Percentiles rank a stretch among this genome's conserved stretches.
phyloP scores from a whole-genome alignment of 2,113 vertebrate genomes.

The Mobula hypostoma region DNA sequence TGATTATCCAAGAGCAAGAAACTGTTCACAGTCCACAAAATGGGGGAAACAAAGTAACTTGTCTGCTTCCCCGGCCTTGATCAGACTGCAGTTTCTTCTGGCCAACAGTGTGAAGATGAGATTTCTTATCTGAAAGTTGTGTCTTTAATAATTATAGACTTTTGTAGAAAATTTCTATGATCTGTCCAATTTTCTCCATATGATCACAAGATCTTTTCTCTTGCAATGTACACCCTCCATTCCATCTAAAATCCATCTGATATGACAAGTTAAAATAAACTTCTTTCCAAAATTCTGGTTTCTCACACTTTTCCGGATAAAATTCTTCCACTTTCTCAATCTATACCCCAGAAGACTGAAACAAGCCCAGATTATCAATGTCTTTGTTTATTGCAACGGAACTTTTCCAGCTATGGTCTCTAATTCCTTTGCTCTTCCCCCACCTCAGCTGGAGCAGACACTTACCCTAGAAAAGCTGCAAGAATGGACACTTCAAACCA shows the following conservation, averaged over 20 bases:
- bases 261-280: not conserved
- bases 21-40: too few relatives aligned
- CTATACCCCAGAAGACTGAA: not conserved
- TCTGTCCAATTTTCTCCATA: too few relatives aligned
- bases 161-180: too few relatives aligned
- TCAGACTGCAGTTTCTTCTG: too few relatives aligned
- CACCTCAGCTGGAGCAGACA: conserved; percentile 68
- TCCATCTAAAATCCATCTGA: not conserved
- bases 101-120: too few relatives aligned
- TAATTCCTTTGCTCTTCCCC: not conserved
- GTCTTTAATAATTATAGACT: too few relatives aligned
- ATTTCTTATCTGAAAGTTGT: too few relatives aligned
- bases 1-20: too few relatives aligned
- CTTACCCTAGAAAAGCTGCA: conserved; percentile 67
- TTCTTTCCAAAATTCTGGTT: too few relatives aligned
- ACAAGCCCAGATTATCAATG: not conserved
- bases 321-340: not conserved
- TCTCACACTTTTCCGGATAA: not conserved
- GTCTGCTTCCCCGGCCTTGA: too few relatives aligned
- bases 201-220: not conserved
- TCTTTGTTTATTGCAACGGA: not conserved
- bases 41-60: too few relatives aligned
- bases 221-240: not conserved
- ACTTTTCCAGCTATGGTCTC: not conserved
- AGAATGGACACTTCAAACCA: conserved; percentile 69